Evolutionary conservation across 1,140 invertebrate genomes (phyloP).

Genomic region (Aphis craccivora): DNA sequence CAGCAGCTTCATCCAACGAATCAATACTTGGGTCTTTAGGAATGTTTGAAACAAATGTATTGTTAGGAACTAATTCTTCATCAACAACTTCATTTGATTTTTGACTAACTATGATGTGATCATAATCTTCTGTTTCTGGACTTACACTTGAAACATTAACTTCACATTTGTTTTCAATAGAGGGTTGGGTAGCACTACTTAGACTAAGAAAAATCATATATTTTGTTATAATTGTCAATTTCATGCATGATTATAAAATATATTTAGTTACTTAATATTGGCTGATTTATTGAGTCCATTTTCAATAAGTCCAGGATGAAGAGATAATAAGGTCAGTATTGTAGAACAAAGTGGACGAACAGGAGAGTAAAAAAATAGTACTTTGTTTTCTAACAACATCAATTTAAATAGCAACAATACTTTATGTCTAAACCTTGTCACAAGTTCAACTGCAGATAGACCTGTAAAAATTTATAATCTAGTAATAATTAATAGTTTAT

Average conservation of each 20-base stretch:
- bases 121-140: background rate
- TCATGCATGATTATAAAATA: background rate
- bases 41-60: slow-evolving; percentile 62
- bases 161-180: background rate
- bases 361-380: slow-evolving; percentile 92
- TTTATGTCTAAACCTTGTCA: slow-evolving; percentile 90
- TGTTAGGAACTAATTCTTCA: slow-evolving; percentile 28
- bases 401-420: slow-evolving; percentile 93
- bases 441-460: slow-evolving; percentile 80
- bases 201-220: slow-evolving; percentile 5
- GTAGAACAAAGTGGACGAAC: slow-evolving; percentile 87
- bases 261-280: slow-evolving; percentile 73
- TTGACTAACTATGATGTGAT: background rate
- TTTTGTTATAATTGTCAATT: background rate
- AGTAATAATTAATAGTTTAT: slow-evolving; percentile 61
- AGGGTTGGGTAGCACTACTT: background rate
- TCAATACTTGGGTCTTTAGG: slow-evolving; percentile 71
- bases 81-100: slow-evolving; percentile 35
- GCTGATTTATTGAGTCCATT: slow-evolving; percentile 85
- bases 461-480: slow-evolving; percentile 66
- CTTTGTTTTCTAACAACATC: slow-evolving; percentile 85
- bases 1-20: slow-evolving; percentile 68
- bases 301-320: slow-evolving; percentile 90
- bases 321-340: slow-evolving; percentile 86
- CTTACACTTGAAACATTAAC: background rate